Percentiles rank a stretch among this genome's conserved stretches.
phyloP scores from a whole-genome alignment of 2,113 vertebrate genomes.

The Haplotaxodon microlepis region DNA sequence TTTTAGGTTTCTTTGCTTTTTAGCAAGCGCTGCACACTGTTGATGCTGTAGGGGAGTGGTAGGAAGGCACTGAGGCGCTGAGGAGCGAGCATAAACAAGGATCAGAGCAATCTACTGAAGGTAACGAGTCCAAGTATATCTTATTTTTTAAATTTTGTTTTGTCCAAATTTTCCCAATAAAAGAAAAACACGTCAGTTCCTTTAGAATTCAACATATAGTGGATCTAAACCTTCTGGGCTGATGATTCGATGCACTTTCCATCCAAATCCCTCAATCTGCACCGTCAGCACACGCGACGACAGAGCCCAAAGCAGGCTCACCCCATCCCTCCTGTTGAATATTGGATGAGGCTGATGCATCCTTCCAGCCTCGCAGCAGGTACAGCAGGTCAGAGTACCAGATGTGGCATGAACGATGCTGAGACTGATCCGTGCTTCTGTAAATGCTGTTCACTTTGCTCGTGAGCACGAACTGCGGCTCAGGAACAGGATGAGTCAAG shows the following conservation, averaged over 20 bases:
- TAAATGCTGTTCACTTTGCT: conserved; percentile 11
- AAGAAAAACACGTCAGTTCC: background rate
- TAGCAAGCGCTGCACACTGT: background rate
- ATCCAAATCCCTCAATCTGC: background rate
- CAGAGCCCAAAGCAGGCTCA: background rate
- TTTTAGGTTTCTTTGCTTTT: background rate
- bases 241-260: background rate
- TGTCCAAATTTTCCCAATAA: background rate
- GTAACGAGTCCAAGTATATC: background rate
- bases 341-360: conserved; percentile 24
- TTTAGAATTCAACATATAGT: background rate
- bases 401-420: conserved; percentile 2
- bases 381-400: conserved; percentile 18
- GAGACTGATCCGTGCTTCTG: conserved; percentile 12
- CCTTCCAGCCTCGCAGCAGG: conserved; percentile 2
- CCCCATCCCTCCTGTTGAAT: conserved; percentile 3
- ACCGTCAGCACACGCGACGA: background rate
- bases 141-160: background rate
- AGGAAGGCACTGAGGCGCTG: fast-evolving
- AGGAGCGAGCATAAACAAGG: background rate
- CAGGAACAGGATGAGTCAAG: background rate
- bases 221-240: background rate
- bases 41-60: background rate
- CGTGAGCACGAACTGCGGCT: conserved; percentile 12
- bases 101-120: background rate